Percentiles rank a stretch among this genome's conserved stretches.
Evolutionary conservation across 1,140 invertebrate genomes (phyloP).

Genomic region (Drosophila takahashii): DNA sequence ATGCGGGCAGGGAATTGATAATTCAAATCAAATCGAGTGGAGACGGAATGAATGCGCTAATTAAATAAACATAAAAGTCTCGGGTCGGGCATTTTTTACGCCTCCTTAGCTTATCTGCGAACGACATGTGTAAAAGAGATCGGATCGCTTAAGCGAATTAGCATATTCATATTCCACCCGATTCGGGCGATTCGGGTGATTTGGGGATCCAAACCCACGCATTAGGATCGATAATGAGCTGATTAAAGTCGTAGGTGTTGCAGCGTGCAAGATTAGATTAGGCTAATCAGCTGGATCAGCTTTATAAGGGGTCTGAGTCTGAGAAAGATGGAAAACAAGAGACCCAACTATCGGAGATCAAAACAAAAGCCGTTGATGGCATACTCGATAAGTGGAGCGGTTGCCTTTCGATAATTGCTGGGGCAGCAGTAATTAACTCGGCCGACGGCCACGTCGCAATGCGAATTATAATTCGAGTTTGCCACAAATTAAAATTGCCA

Average conservation of each 20-base stretch:
- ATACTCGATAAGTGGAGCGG: constrained; percentile 21
- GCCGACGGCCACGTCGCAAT: constrained; percentile 53
- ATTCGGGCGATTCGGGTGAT: constrained; percentile 6
- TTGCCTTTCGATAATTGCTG: constrained; percentile 59
- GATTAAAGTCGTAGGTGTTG: constrained; percentile 68
- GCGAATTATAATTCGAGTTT: constrained; percentile 77
- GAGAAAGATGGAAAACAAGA: constrained; percentile 6
- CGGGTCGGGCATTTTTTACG: constrained; percentile 69
- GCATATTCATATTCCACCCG: constrained; percentile 31
- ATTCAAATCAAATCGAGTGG: constrained; percentile 43
- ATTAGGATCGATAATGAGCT: constrained; percentile 68
- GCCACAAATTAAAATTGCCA: constrained; percentile 82
- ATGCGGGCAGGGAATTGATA: constrained; percentile 57
- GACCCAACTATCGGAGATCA: constrained; percentile 27
- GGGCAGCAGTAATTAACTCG: constrained; percentile 68
- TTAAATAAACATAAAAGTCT: constrained; percentile 77
- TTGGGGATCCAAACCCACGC: constrained; percentile 45
- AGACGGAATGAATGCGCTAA: constrained; percentile 65
- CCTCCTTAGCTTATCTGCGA: constrained; percentile 77
- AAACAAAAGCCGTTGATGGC: constrained; percentile 28
- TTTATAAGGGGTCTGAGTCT: background rate
- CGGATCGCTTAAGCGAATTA: constrained; percentile 55
- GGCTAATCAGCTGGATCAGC: constrained; percentile 72
- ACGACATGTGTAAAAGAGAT: constrained; percentile 59
- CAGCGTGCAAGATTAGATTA: constrained; percentile 79